Conservation (phyloP, 2,888 invertebrate species). For the Ophion ellenae region DNA sequence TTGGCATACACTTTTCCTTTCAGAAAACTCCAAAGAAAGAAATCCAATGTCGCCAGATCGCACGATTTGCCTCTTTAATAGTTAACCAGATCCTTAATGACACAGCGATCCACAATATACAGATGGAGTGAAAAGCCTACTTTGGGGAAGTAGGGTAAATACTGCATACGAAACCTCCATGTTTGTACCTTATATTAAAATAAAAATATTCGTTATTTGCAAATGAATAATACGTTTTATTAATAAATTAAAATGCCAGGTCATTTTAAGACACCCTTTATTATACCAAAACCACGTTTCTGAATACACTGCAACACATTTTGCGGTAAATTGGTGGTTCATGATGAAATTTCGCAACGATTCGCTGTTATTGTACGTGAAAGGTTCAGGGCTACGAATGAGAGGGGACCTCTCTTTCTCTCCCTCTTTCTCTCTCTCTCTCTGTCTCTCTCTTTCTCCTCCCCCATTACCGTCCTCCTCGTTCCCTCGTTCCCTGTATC, state of each 20-base stretch:
- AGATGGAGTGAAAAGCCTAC: constrained; percentile 1
- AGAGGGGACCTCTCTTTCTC: background rate
- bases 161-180: background rate
- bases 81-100: constrained; percentile 11
- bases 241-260: no score
- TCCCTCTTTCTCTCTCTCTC: background rate
- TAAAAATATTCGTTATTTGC: no score
- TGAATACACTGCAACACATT: no score
- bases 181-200: no score
- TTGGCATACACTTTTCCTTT: no score
- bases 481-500: background rate
- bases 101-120: background rate
- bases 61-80: constrained; percentile 1
- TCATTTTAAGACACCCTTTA: no score
- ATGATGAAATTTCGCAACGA: constrained; percentile 10
- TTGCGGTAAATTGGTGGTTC: background rate
- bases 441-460: background rate
- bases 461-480: no score
- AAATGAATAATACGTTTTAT: no score
- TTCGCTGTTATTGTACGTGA: background rate
- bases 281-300: no score
- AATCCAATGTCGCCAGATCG: no score
- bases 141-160: background rate
- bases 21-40: no score
- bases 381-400: no score